Percentiles rank a stretch among this genome's conserved stretches.
Evolutionary conservation across 2,113 vertebrate species (phyloP).

Genomic region (Patagioenas fasciata): DNA sequence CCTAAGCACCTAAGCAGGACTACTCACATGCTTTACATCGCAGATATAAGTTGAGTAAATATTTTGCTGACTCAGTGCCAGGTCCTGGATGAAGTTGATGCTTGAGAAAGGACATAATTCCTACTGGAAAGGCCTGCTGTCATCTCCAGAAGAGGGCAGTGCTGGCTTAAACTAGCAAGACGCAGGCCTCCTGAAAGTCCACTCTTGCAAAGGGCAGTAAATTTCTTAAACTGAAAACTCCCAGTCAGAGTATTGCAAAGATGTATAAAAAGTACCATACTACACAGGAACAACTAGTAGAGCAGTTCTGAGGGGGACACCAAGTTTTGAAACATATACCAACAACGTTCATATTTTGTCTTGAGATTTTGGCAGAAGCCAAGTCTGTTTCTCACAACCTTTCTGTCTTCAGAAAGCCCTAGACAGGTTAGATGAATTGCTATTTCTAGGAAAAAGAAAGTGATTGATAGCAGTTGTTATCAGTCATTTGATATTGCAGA

Average conservation of each 20-base stretch:
- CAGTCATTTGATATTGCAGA: background rate
- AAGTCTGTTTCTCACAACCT: background rate
- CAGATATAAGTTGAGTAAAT: background rate
- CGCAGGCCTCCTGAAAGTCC: background rate
- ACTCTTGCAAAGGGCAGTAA: background rate
- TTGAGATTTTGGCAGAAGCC: background rate
- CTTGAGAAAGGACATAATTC: background rate
- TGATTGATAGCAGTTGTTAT: background rate
- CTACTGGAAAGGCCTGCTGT: background rate
- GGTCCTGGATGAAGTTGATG: background rate
- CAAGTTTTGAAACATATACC: background rate
- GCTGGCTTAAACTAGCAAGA: constrained; percentile 45
- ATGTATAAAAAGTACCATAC: background rate
- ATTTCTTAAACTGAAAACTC: background rate
- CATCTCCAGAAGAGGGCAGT: constrained; percentile 64
- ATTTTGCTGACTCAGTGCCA: background rate
- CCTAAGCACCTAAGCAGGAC: background rate
- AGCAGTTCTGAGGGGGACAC: background rate
- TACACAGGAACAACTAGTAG: background rate
- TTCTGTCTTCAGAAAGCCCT: background rate
- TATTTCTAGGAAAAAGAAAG: background rate
- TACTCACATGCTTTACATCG: background rate
- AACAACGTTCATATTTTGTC: background rate
- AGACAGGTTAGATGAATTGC: background rate
- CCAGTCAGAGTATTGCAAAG: background rate